Conservation (phyloP, 2,888 invertebrate species). For the Lumbricus terrestris region DNA sequence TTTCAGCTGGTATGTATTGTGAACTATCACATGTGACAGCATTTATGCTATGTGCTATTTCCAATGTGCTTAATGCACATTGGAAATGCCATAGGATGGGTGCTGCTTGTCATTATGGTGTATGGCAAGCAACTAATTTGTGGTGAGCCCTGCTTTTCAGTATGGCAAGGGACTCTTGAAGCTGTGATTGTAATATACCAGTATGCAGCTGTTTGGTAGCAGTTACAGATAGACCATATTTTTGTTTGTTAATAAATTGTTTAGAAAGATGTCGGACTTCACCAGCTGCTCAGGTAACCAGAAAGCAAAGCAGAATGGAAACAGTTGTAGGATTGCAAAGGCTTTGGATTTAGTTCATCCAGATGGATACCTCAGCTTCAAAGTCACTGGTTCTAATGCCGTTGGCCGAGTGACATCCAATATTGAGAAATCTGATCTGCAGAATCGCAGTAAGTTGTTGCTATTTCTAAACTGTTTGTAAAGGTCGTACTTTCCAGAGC, state of each 20-base stretch:
- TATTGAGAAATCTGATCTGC: background rate
- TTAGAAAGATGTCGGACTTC: background rate
- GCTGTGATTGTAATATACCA: background rate
- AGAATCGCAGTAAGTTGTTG: background rate
- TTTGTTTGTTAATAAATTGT: background rate
- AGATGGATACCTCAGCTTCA: background rate
- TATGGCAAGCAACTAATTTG: background rate
- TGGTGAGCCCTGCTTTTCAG: background rate
- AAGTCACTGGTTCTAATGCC: background rate
- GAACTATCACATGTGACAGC: too few relatives aligned
- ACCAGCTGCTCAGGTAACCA: background rate
- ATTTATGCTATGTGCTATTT: background rate
- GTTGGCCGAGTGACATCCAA: background rate
- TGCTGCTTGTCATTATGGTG: background rate
- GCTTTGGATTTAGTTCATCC: slow-evolving; percentile 3
- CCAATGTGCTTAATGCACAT: background rate
- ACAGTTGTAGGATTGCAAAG: background rate
- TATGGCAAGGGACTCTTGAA: background rate
- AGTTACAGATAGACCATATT: background rate
- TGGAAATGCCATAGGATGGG: background rate
- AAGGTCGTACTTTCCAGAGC: too few relatives aligned
- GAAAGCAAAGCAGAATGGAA: background rate
- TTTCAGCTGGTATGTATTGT: too few relatives aligned
- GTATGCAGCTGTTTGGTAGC: background rate
- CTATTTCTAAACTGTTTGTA: background rate